Evolutionary conservation across 2,797 vertebrate genomes (phyloP), one percentile per base, ranked within the genome.

Genomic region (Denticeps clupeoides): DNA sequence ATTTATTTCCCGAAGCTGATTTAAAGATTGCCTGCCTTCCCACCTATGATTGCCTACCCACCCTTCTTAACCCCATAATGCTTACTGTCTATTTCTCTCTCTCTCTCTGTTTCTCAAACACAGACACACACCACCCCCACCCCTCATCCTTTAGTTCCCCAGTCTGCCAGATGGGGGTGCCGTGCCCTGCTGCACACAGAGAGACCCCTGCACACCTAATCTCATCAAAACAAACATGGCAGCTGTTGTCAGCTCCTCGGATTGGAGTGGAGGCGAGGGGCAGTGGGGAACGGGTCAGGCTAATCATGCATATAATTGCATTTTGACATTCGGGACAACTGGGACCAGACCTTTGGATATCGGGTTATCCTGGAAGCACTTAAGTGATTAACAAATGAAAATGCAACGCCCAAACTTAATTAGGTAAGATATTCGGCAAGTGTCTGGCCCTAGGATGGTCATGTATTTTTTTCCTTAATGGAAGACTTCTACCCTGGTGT

Each of bases 291-390:
- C 83, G 75, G 84, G 84, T 85, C 84, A 84, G 83, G 82, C 84
- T 88, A 88, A 86, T 87, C 85, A 87, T 83, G 87, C 86, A 86
- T 87, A 90, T 89, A 91, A 89, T 89, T 88, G 82, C 84, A 84
- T 89, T 88, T 87, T 89, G 86, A 87, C 85, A 87, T 86, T 77
- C 81, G 71, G 73, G 78, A 74, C 84, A 76, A 74, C 78, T 77
- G 84, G 83, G 84, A 87, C 79, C 69, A 83, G 84, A 85, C 84
- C 84, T 85, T 83, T 82, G 78, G 79, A 84, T 82, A 83, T 83
- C 83, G 81, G 82, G 82, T 86, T 83, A 82, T 83, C 78, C 78
- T 80, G 67, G 79, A 72, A 84, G 82, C 83, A 85, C 83, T 86
- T 86, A 83, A 85, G 82, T 84, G 83, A 87, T 87, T 87, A 87